A percentile compares a stretch with the other conserved stretches of the same genome.
These are phyloP conservation scores for Pseudoips prasinana DNA, from an alignment of 2,888 invertebrate genomes.

Conservation along the genomic window DNA sequence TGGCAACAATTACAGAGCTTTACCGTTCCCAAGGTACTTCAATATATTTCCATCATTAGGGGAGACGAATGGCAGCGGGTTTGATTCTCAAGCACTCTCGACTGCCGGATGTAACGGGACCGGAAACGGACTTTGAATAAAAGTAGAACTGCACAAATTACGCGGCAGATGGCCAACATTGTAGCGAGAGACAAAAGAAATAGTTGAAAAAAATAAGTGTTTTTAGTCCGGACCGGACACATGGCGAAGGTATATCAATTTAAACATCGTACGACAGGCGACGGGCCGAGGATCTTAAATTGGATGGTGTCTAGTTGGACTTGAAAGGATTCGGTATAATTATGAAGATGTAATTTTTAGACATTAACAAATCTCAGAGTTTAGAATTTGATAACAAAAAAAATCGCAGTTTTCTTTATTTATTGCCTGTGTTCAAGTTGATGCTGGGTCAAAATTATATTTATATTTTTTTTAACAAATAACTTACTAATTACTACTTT, in stretches of 20 bases:
- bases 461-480: no score
- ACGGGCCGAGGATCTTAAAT: conserved; percentile 36
- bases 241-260: conserved; percentile 45
- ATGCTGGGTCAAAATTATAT: no score
- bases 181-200: conserved; percentile 51
- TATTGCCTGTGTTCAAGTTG: no score
- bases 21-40: conserved; percentile 46
- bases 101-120: conserved; percentile 71
- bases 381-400: no score
- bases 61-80: conserved; percentile 40
- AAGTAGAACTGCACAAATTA: conserved; percentile 54
- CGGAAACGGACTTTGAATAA: conserved; percentile 63
- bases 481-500: no score
- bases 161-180: conserved; percentile 58
- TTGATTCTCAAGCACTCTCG: conserved; percentile 62
- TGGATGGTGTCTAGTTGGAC: conserved; percentile 41
- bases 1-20: conserved; percentile 25
- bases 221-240: conserved; percentile 24
- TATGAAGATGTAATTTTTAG: conserved; percentile 40
- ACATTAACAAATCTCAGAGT: no score
- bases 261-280: conserved; percentile 42
- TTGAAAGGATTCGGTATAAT: conserved; percentile 42
- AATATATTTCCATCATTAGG: conserved; percentile 35
- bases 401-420: no score
- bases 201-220: conserved; percentile 39